Conservation (phyloP, 1,140 invertebrate genomes). For the Copidosoma floridanum region DNA sequence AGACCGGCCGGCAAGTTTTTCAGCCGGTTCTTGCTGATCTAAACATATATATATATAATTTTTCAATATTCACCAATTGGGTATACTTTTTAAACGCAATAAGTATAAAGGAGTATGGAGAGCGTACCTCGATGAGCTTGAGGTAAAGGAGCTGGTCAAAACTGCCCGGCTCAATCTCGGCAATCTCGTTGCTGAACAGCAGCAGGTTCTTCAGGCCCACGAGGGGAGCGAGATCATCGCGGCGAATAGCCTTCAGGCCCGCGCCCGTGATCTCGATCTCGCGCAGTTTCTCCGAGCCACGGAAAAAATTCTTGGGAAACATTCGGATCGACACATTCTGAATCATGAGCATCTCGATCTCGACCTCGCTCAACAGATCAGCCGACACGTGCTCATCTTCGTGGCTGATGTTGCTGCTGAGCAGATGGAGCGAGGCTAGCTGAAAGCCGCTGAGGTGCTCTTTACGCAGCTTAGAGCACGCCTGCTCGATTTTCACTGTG, state of each 20-base stretch:
- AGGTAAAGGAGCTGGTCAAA: conserved; percentile 31
- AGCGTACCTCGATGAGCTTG: not conserved
- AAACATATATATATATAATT: too few relatives aligned
- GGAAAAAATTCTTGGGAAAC: not conserved
- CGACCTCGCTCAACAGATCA: not conserved
- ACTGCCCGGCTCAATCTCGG: conserved; percentile 21
- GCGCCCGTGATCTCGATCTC: not conserved
- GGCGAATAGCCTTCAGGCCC: not conserved
- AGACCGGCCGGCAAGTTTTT: conserved; percentile 5
- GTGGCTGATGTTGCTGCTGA: not conserved
- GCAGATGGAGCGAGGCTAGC: not conserved
- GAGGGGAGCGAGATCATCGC: conserved; percentile 25
- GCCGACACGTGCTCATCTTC: not conserved
- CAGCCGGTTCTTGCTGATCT: conserved; percentile 13
- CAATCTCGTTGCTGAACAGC: conserved; percentile 33
- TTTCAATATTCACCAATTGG: conserved; percentile 8
- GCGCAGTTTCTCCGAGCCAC: not conserved
- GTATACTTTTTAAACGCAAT: conserved; percentile 9
- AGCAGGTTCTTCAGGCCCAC: conserved; percentile 12
- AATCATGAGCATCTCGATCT: not conserved
- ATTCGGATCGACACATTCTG: not conserved
- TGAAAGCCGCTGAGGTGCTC: not conserved
- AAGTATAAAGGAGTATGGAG: too few relatives aligned
- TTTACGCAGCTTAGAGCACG: not conserved
- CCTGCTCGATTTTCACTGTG: not conserved